phyloP scores from a whole-genome alignment of 2,113 vertebrate genomes.

The Cyanoliseus patagonus region DNA sequence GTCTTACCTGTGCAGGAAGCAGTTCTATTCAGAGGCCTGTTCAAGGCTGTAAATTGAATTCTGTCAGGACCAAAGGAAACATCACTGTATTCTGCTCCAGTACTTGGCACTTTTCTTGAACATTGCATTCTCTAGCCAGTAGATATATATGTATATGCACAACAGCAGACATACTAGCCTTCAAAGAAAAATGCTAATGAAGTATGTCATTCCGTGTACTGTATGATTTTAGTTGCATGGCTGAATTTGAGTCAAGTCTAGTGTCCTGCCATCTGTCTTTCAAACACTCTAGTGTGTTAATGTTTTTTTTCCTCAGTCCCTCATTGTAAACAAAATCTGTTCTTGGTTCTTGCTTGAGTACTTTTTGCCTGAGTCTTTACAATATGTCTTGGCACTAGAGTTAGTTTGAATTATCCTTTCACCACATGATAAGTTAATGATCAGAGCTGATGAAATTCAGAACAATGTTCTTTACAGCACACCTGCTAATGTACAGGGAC shows the following conservation, averaged over 20 bases:
- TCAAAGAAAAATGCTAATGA: background rate
- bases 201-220: background rate
- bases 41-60: background rate
- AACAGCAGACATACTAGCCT: background rate
- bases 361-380: slow-evolving; percentile 11
- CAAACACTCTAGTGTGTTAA: background rate
- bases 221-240: background rate
- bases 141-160: background rate
- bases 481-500: background rate
- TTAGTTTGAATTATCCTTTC: slow-evolving; percentile 13
- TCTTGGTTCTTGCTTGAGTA: slow-evolving; percentile 34
- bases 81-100: background rate
- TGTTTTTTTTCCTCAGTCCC: background rate
- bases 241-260: background rate
- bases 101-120: background rate
- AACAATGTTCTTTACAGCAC: background rate
- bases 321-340: slow-evolving; percentile 50
- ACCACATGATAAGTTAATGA: background rate
- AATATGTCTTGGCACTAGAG: background rate
- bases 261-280: slow-evolving; percentile 51
- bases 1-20: background rate
- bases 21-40: background rate
- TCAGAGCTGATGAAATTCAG: slow-evolving; percentile 13
- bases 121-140: background rate
- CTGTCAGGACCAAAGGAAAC: background rate